These are phyloP conservation scores for Agrotis exclamationis DNA, from an alignment of 2,888 invertebrate species.

Conservation along the genomic window DNA sequence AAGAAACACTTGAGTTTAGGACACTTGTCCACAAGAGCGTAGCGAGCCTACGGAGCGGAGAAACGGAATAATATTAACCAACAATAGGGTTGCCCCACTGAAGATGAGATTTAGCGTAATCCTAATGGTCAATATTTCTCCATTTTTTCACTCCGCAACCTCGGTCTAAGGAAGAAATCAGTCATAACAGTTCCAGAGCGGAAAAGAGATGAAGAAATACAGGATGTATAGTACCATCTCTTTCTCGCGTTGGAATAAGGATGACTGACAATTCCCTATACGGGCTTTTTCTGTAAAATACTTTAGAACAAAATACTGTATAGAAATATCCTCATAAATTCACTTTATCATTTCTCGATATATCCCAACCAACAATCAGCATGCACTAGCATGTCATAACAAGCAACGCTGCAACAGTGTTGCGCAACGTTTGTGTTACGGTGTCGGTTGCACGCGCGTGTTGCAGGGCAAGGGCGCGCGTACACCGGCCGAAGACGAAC, in stretches of 20 bases:
- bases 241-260: background rate
- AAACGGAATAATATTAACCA: too few relatives aligned
- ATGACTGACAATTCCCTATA: background rate
- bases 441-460: constrained; percentile 82
- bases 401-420: constrained; percentile 41
- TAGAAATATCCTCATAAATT: background rate
- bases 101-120: too few relatives aligned
- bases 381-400: constrained; percentile 61
- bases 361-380: constrained; percentile 62
- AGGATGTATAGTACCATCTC: background rate
- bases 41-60: too few relatives aligned
- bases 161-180: background rate
- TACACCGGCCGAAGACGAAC: constrained; percentile 82
- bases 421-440: constrained; percentile 73
- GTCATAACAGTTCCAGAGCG: background rate
- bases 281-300: background rate
- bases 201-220: background rate
- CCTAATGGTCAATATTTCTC: too few relatives aligned
- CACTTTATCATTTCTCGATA: constrained; percentile 27
- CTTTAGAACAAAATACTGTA: too few relatives aligned
- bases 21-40: too few relatives aligned
- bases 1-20: background rate
- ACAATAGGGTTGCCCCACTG: too few relatives aligned
- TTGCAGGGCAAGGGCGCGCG: constrained; percentile 89
- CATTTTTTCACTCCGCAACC: too few relatives aligned